Evolutionary conservation across 2,888 invertebrate species (phyloP), one percentile per base, ranked within the genome.

Genomic region (Proisotoma minuta): DNA sequence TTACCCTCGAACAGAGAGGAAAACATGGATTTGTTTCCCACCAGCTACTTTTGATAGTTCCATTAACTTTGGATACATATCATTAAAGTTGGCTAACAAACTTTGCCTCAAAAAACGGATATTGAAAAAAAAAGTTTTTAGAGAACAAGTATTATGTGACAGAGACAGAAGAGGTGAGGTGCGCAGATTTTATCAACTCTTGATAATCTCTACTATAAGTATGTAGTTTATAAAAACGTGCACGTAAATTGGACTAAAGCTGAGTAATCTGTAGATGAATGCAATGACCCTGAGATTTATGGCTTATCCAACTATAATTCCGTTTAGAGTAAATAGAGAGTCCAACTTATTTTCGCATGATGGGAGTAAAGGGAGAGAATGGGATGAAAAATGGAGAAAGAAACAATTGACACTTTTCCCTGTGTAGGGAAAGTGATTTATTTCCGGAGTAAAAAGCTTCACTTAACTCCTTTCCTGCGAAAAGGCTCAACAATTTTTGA

Each of bases 381-480:
- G 20, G 23, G 60, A 60, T 60, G 60, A 60, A 60, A 60, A 60
- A 60, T 54, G 54, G 48, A 54, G 49, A 24, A 56, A 28, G 60
- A 49, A 60, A 60, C 54, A 60, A 60, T 59, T 53, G 59, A 59
- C 59, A 59, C 47, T 48, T 29, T 28, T 47, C 22, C 12, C 49
- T 53, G n/a, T 24, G 43, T n/a, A 54, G 4, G 5, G 26, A 20
- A 54, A 49, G 54, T 60, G 60, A 60, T 60, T 60, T 60, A 60
- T 60, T 54, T 34, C 54, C 49, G 28, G 15, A 28, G 60, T 47
- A 54, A 49, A 50, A 54, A 60, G 56, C 43, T 56, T 56, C 56
- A 56, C 56, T 56, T 56, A 56, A 56, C 56, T 40, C 53, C 22
- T 29, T 51, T 26, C 24, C 51, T 26, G 10, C 51, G 15, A 49